Evolutionary conservation across 2,888 invertebrate species (phyloP).

Genomic region (Conops quadrifasciatus): DNA sequence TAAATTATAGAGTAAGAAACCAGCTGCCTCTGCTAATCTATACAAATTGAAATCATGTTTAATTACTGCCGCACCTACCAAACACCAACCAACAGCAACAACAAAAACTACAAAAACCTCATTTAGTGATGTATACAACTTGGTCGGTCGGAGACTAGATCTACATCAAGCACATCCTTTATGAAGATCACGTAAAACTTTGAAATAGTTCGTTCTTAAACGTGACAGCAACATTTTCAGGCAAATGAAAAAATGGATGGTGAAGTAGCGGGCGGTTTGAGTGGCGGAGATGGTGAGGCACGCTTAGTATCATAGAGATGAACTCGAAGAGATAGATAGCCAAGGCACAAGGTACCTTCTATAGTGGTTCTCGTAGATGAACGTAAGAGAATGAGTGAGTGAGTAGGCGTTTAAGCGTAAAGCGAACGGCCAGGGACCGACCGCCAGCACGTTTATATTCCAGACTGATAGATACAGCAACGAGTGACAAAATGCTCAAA

Average conservation of each 20-base stretch:
- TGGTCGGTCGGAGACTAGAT: background rate
- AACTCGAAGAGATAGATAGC: background rate
- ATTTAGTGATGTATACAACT: background rate
- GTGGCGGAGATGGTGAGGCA: background rate
- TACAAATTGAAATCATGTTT: conserved; percentile 1
- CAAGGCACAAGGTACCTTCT: too few species aligned
- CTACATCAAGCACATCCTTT: background rate
- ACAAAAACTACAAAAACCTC: background rate
- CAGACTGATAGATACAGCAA: background rate
- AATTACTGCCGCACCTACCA: background rate
- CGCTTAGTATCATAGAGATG: background rate
- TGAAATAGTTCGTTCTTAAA: conserved; percentile 9
- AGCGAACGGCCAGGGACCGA: background rate
- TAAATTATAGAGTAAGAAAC: too few species aligned
- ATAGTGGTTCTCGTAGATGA: too few species aligned
- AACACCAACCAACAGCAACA: background rate
- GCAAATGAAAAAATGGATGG: background rate
- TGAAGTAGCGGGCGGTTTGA: background rate
- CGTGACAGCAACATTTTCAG: conserved; percentile 9
- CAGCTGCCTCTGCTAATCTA: background rate
- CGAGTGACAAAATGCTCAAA: conserved; percentile 9
- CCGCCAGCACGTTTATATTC: background rate
- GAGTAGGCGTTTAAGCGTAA: background rate
- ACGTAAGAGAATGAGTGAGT: too few species aligned
- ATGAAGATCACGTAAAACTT: conserved; percentile 15